These are phyloP conservation scores for Ceuthmochares aereus DNA, from an alignment of 2,113 vertebrate species.

Conservation along the genomic window DNA sequence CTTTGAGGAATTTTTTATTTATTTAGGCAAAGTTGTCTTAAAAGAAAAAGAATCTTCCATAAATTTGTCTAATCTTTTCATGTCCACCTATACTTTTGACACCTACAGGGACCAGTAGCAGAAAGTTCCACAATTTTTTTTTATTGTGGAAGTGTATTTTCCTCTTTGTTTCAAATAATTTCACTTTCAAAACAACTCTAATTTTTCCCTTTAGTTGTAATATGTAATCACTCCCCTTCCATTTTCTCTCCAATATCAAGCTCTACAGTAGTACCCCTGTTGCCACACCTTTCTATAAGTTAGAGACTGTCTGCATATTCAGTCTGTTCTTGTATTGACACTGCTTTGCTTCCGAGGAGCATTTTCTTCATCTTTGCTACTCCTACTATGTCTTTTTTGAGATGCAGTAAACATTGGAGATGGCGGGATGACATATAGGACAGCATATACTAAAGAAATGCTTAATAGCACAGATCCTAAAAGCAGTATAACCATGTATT, in stretches of 20 bases:
- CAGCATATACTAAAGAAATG: neutral
- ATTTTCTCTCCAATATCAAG: neutral
- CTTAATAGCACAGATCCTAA: neutral
- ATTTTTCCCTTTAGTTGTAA: neutral
- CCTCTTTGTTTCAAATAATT: neutral
- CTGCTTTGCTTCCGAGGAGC: neutral
- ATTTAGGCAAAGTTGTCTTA: neutral
- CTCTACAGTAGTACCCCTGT: neutral
- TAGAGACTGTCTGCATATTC: neutral
- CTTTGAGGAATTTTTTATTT: neutral
- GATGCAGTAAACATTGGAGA: neutral
- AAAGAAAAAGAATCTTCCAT: neutral
- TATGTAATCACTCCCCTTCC: neutral
- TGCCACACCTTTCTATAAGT: neutral
- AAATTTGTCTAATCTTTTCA: neutral
- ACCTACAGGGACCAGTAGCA: neutral
- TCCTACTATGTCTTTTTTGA: neutral
- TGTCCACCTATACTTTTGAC: neutral
- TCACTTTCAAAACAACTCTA: neutral
- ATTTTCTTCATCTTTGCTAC: neutral
- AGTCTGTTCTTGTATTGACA: neutral
- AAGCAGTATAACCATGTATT: rapidly evolving
- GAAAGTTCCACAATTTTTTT: neutral
- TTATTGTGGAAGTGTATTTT: neutral
- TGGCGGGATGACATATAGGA: neutral